These are phyloP conservation scores for Spisula subtruncata DNA, from an alignment of 2,888 invertebrate genomes.

Conservation along the genomic window DNA sequence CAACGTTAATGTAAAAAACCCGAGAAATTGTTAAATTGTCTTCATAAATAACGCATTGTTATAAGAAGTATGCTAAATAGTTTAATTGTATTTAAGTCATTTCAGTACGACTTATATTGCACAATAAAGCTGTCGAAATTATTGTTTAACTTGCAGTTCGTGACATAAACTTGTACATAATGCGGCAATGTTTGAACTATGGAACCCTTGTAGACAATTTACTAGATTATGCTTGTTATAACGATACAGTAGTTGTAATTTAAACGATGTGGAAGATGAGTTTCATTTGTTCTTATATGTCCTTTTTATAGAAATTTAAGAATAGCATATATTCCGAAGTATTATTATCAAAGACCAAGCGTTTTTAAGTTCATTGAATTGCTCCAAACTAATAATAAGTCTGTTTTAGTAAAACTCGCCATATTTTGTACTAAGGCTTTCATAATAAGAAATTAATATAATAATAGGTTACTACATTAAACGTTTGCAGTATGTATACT, in stretches of 20 bases:
- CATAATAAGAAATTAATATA: too few species aligned
- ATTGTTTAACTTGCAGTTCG: background rate
- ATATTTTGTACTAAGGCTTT: too few species aligned
- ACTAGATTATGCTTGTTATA: background rate
- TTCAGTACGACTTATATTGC: conserved; percentile 12
- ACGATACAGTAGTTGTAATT: background rate
- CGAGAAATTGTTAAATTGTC: background rate
- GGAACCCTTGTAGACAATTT: background rate
- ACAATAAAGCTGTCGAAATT: conserved; percentile 19
- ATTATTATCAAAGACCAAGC: too few species aligned
- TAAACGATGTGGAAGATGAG: too few species aligned
- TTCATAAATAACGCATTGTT: conserved; percentile 24
- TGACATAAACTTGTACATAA: conserved; percentile 16
- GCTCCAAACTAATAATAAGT: too few species aligned
- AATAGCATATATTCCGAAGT: too few species aligned
- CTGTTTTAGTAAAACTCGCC: too few species aligned
- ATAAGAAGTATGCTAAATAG: background rate
- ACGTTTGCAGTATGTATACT: too few species aligned
- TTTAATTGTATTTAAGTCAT: conserved; percentile 15
- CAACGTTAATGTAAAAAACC: background rate
- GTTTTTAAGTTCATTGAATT: too few species aligned
- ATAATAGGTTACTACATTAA: too few species aligned
- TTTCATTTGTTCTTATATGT: too few species aligned
- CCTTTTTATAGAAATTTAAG: too few species aligned
- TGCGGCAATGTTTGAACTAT: background rate